phyloP scores from a whole-genome alignment of 2,888 invertebrate genomes.

The Coelopa pilipes region DNA sequence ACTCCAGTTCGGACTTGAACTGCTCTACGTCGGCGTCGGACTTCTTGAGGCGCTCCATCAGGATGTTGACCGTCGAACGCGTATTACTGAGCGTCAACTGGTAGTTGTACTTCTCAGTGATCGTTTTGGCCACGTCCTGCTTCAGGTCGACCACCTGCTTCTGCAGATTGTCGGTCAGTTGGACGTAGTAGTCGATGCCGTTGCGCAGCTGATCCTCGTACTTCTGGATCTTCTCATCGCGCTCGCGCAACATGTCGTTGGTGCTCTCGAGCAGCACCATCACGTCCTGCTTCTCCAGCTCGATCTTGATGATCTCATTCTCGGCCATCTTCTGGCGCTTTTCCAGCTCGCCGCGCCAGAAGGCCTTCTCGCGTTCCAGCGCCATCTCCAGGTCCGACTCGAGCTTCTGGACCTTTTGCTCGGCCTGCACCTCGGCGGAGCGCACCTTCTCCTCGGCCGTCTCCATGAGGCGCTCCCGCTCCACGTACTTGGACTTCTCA shows the following conservation, averaged over 20 bases:
- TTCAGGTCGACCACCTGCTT: slow-evolving; percentile 64
- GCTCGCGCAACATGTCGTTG: slow-evolving; percentile 64
- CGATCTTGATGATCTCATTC: slow-evolving; percentile 69
- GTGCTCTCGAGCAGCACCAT: slow-evolving; percentile 64
- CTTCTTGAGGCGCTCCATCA: slow-evolving; percentile 67
- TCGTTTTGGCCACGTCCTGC: slow-evolving; percentile 63
- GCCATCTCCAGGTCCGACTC: slow-evolving; percentile 66
- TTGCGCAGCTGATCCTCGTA: slow-evolving; percentile 64
- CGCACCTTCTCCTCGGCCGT: slow-evolving; percentile 63
- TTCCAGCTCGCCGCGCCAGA: slow-evolving; percentile 68
- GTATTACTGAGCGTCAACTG: slow-evolving; percentile 65
- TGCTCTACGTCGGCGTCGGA: slow-evolving; percentile 67
- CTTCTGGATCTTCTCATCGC: slow-evolving; percentile 64
- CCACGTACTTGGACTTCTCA: slow-evolving; percentile 59
- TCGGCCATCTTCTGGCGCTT: slow-evolving; percentile 71
- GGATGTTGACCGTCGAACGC: slow-evolving; percentile 65
- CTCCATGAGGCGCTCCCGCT: slow-evolving; percentile 64
- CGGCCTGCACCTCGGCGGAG: slow-evolving; percentile 63
- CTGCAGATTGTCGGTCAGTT: slow-evolving; percentile 62
- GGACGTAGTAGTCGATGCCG: slow-evolving; percentile 64
- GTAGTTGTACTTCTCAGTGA: slow-evolving; percentile 66
- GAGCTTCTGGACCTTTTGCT: slow-evolving; percentile 66
- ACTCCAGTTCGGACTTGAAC: slow-evolving; percentile 63
- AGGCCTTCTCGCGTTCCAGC: slow-evolving; percentile 66
- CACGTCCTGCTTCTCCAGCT: slow-evolving; percentile 69